Evolutionary conservation across 2,797 vertebrate genomes (phyloP), one percentile per base, ranked within the genome.

Genomic region (Lepilemur septentrionalis): DNA sequence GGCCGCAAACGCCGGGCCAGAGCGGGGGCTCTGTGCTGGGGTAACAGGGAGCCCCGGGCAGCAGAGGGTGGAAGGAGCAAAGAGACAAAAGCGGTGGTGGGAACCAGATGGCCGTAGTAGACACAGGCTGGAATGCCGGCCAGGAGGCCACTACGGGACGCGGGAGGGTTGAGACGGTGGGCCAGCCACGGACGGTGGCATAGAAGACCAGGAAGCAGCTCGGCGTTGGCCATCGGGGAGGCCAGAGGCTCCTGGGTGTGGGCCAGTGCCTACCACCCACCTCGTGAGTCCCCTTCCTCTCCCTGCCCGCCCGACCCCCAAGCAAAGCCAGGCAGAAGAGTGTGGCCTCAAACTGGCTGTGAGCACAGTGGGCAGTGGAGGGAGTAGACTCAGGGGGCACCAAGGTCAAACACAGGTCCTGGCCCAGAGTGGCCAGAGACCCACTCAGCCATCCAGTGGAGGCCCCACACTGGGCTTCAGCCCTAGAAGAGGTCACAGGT

Each of bases 301-400:
- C 15, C 11, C 13, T 5, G 1, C 13, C 65, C 3, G 1, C 30
- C 32, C 55, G 32, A 15, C 23, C 32, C 22, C 43, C 23, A 9
- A 38, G 30, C 55, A 61, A 57, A 89, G 50, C 70, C 90, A 83
- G 48, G 35, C 3, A 7, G 50, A 8, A 50, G 80, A 85, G 13
- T 15, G 5, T 28, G 17, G 82, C 67, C 50, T n/a, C 20, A 18
- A 65, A 38, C 11, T n/a, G 20, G 41, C 25, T 67, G 10, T 59
- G 35, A 3, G 52, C 48, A 81, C 18, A 10, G 59, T 0, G 52
- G 35, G 23, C 0, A 5, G 75, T 1, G 2, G 30, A 32, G 23
- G 41, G 43, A 20, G 25, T n/a, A 28, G n/a, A n/a, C 87, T 55
- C 35, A 2, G 32, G 43, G 46, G 13, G 30, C 1, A 23, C n/a